A percentile compares a stretch with the other conserved stretches of the same genome.
These are phyloP conservation scores for Crotalus horridus DNA, from an alignment of 2,113 vertebrate genomes.

Conservation along the genomic window DNA sequence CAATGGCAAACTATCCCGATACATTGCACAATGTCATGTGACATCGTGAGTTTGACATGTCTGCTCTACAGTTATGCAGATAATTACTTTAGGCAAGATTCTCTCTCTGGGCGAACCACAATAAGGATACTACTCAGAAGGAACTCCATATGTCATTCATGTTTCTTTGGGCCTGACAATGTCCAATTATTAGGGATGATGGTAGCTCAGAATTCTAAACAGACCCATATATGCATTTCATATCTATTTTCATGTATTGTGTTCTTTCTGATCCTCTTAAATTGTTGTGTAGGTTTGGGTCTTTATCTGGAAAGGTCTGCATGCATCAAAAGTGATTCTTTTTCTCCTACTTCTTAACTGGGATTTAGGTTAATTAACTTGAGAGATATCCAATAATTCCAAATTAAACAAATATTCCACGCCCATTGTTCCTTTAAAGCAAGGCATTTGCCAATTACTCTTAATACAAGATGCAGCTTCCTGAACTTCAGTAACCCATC, in stretches of 20 bases:
- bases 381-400: slow-evolving; percentile 17
- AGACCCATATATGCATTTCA: background rate
- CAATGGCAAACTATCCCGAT: no score
- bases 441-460: slow-evolving; percentile 45
- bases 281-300: slow-evolving; percentile 24
- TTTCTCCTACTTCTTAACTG: background rate
- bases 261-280: slow-evolving; percentile 18
- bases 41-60: no score
- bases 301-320: background rate
- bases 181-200: background rate
- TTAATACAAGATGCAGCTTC: slow-evolving; percentile 23
- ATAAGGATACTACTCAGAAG: no score
- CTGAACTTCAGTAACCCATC: background rate
- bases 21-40: no score
- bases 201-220: background rate
- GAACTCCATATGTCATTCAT: no score
- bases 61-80: no score
- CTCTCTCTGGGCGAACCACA: no score
- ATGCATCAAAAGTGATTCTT: background rate
- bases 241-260: background rate
- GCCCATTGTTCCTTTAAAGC: slow-evolving; percentile 36
- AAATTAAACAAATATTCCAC: background rate
- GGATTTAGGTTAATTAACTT: slow-evolving; percentile 12
- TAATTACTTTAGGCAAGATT: no score
- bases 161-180: no score